Conservation (phyloP, 2,113 vertebrate genomes). For the Dasyurus viverrinus region DNA sequence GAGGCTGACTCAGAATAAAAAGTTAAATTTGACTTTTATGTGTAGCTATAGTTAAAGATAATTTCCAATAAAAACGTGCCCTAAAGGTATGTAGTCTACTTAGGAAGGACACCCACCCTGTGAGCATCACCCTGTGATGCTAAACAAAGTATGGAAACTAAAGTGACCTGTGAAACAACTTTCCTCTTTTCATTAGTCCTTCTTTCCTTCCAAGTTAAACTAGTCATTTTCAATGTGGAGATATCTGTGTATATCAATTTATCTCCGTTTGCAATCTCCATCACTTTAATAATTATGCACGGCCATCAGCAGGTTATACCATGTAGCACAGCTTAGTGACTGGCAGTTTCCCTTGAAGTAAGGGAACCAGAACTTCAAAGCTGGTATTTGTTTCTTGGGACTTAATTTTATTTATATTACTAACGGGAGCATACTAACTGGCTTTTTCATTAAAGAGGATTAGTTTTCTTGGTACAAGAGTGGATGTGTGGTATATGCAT, state of each 20-base stretch:
- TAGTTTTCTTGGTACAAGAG: constrained; percentile 26
- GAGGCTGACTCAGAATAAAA: constrained; percentile 4
- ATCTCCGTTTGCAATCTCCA: not conserved
- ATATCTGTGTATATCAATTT: not conserved
- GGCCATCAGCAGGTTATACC: not conserved
- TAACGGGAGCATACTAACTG: constrained; percentile 19
- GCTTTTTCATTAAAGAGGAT: constrained; percentile 30
- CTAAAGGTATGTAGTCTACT: not conserved
- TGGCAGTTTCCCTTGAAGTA: not conserved
- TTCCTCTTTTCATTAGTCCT: not conserved
- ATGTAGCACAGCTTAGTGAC: not conserved
- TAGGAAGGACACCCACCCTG: not conserved
- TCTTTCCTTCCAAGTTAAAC: constrained; percentile 27
- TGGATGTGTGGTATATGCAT: not conserved
- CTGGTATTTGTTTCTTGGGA: constrained; percentile 39
- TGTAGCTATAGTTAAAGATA: constrained; percentile 20
- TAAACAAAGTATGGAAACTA: constrained; percentile 44
- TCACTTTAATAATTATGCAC: not conserved
- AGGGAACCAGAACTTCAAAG: constrained; percentile 40
- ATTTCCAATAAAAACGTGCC: constrained; percentile 22
- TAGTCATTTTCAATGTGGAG: not conserved
- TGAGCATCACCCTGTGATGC: too few species aligned
- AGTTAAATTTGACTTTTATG: constrained; percentile 33
- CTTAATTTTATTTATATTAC: constrained; percentile 28
- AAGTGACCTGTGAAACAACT: not conserved